Evolutionary conservation across 2,797 vertebrate genomes (phyloP), one percentile per base, ranked within the genome.

Genomic region (Cyclura pinguis): DNA sequence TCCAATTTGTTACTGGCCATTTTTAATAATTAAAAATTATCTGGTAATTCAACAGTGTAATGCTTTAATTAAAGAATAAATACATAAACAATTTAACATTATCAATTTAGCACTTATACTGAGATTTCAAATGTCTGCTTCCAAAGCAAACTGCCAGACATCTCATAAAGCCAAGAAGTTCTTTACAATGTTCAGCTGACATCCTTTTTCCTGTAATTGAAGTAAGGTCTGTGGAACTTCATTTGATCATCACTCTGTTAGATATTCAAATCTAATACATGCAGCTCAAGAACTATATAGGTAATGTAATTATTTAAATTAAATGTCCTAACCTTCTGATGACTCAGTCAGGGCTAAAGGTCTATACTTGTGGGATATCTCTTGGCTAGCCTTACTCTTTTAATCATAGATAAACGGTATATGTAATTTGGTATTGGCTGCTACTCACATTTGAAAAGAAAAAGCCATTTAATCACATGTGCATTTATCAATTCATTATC

Each of bases 291-390:
- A 83, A 42, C 29, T 12, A n/a, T 35, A 24, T n/a, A 72, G 62
- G 72, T 76, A 84, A 64, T 83, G 82, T 76, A 84, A 83, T 76
- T 13, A 20, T 5, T 81, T 64, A 81, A 29, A 82, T 82, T 72
- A 77, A 77, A 27, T 84, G 83, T 62, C 69, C 38, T 14, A 35
- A 76, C 76, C 20, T 84, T 89, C 29, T 50, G 18, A 18, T 64
- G 57, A 69, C 32, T 55, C 76, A 52, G 32, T 50, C 67, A 67
- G 57, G 76, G 38, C 47, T n/a, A 73, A 85, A 85, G 47, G 29
- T 29, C 38, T 80, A 80, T n/a, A 35, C 76, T 87, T 52, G 32
- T 69, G 59, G 77, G 62, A 80, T 69, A 55, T 88, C 42, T 67
- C 22, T 50, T 88, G 62, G 77, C 62, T 67, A 64, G 35, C 27